Evolutionary conservation across 2,888 invertebrate genomes (phyloP).

Genomic region (Pemphredon lugubris): DNA sequence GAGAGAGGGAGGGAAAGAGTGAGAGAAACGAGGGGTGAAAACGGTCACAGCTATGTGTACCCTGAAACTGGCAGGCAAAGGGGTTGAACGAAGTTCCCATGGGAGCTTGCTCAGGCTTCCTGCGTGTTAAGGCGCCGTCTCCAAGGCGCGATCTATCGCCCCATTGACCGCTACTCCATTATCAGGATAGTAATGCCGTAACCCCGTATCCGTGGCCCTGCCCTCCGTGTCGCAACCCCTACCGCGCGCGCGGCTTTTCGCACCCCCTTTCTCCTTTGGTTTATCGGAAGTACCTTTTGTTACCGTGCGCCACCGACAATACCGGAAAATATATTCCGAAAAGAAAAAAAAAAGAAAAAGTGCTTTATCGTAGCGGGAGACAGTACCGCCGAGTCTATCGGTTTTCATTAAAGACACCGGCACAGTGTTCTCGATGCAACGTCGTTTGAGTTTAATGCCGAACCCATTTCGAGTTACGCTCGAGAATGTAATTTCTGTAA

Average conservation of each 20-base stretch:
- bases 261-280: conserved; percentile 64
- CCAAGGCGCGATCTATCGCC: conserved; percentile 72
- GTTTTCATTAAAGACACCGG: no score
- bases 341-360: no score
- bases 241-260: conserved; percentile 32
- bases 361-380: no score
- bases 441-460: no score
- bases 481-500: no score
- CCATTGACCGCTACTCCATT: conserved; percentile 78
- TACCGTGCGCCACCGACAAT: conserved; percentile 16
- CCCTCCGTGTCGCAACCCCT: conserved; percentile 41
- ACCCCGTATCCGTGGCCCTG: conserved; percentile 66
- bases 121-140: conserved; percentile 66
- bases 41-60: conserved; percentile 24
- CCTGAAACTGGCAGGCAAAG: conserved; percentile 57
- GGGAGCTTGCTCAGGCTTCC: conserved; percentile 67
- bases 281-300: conserved; percentile 66
- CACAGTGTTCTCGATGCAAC: no score
- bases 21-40: conserved; percentile 25
- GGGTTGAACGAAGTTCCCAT: conserved; percentile 57
- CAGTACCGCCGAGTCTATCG: no score
- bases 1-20: conserved; percentile 45
- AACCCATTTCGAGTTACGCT: no score
- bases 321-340: conserved; percentile 22
- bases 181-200: conserved; percentile 75